Evolutionary conservation across 1,140 invertebrate genomes (phyloP), one percentile per base, ranked within the genome.

Genomic region (Pinna nobilis): DNA sequence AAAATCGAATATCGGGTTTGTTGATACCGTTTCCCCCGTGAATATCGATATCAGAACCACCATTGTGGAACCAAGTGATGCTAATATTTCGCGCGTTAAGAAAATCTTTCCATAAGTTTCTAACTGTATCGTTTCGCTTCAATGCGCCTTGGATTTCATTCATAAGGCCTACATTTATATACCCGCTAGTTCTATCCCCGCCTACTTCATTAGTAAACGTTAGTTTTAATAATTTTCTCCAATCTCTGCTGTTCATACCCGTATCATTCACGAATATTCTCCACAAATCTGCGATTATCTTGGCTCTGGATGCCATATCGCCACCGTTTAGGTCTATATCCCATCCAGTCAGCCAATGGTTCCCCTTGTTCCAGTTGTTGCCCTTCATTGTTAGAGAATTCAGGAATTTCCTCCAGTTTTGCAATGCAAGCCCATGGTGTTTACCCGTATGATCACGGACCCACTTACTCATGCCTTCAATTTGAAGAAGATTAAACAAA

Each of bases 281-380:
- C 70, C 70, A 72, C 28, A 72, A 50, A 66, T 72, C 70, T 47
- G 70, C 70, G 13, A 72, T 72, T 13, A 71, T 33, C 23, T 44
- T 63, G 9, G 39, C 39, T 9, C 39, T 9, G 9, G 39, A 44
- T 44, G 9, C 39, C n/a, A 44, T 44, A 11, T 9, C n/a, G n/a
- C 59, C 59, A 23, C 33, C 37, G 39, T 64, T 64, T 32, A 28
- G 49, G 11, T 66, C 47, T 33, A 35, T 49, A 66, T 51, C 47
- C 30, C 30, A 66, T n/a, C 30, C 49, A 18, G 15, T 28, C 25
- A 50, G 32, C 39, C 9, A 44, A 9, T 11, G n/a, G 6, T 25
- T 23, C 4, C 59, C 55, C 23, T 41, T 70, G 20, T 70, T 61
- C 68, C 68, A 70, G 37, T 51, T 18, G 9, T 60, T 61, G 13